Conservation (phyloP, 2,888 invertebrate species). For the Dysmachus trigonus region DNA sequence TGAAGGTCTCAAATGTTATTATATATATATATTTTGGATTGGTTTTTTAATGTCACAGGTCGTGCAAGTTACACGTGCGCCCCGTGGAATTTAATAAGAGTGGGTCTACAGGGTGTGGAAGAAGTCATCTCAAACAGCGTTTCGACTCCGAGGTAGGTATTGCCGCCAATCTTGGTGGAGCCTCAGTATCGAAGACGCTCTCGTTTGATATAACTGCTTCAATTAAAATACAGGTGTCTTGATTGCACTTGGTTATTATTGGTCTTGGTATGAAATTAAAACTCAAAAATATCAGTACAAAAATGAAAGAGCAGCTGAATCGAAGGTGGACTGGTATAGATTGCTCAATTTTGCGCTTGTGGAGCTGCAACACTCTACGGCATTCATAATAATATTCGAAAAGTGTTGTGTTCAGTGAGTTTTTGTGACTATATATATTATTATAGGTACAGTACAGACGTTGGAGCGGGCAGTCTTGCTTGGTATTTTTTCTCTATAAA, state of each 20-base stretch:
- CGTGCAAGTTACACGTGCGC: conserved; percentile 14
- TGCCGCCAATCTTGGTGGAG: background rate
- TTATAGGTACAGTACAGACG: conserved; percentile 23
- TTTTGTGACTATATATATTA: conserved; percentile 31
- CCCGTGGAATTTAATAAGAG: background rate
- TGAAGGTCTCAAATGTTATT: conserved; percentile 46
- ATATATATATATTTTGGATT: background rate
- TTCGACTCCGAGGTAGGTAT: background rate
- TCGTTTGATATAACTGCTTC: conserved; percentile 28
- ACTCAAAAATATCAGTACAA: background rate
- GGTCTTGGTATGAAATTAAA: background rate
- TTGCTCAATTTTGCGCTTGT: conserved; percentile 5
- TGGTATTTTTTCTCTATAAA: background rate
- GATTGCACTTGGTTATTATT: background rate
- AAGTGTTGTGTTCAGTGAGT: conserved; percentile 40
- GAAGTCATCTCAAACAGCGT: conserved; percentile 27
- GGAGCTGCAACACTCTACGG: conserved; percentile 14
- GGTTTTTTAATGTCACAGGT: conserved; percentile 12
- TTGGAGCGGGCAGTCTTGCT: conserved; percentile 1
- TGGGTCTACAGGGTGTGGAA: background rate
- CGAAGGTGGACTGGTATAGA: background rate
- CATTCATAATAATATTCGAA: conserved; percentile 28
- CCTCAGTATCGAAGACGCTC: background rate
- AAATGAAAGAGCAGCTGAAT: background rate
- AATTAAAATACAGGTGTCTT: background rate